phyloP scores from a whole-genome alignment of 2,113 vertebrate genomes.

The Amphiprion percula region DNA sequence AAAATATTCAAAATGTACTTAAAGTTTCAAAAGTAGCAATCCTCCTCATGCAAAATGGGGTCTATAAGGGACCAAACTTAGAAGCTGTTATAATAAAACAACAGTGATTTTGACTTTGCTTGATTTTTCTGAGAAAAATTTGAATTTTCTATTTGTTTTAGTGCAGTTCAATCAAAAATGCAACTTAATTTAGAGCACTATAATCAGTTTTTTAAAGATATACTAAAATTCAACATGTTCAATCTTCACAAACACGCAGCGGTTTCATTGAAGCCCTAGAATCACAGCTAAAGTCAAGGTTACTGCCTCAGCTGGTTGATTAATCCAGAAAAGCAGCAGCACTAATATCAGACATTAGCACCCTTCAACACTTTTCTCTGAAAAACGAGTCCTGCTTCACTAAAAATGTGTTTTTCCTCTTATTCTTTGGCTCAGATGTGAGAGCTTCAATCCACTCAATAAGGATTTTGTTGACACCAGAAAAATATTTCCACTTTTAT shows the following conservation, averaged over 20 bases:
- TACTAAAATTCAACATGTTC: no score
- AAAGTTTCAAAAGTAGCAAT: no score
- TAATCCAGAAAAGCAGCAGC: not conserved
- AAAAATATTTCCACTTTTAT: slow-evolving; percentile 10
- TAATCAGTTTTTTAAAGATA: not conserved
- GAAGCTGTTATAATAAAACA: no score
- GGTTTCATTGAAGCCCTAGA: not conserved
- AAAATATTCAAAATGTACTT: no score
- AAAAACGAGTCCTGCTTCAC: not conserved
- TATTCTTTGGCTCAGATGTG: not conserved
- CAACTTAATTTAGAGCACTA: not conserved
- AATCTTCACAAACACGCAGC: not conserved
- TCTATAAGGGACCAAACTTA: no score
- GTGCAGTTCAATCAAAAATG: not conserved
- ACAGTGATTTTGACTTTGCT: no score
- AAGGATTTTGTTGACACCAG: slow-evolving; percentile 5
- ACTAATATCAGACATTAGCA: not conserved
- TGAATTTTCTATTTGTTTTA: slow-evolving; percentile 1
- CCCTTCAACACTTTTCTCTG: not conserved
- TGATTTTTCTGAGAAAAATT: no score
- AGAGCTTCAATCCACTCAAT: slow-evolving; percentile 9
- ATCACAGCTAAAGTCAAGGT: slow-evolving; percentile 6
- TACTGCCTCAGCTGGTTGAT: not conserved
- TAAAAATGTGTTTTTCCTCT: not conserved
- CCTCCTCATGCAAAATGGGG: no score